phyloP scores from a whole-genome alignment of 2,797 vertebrate genomes.

The Pteropus rufus region DNA sequence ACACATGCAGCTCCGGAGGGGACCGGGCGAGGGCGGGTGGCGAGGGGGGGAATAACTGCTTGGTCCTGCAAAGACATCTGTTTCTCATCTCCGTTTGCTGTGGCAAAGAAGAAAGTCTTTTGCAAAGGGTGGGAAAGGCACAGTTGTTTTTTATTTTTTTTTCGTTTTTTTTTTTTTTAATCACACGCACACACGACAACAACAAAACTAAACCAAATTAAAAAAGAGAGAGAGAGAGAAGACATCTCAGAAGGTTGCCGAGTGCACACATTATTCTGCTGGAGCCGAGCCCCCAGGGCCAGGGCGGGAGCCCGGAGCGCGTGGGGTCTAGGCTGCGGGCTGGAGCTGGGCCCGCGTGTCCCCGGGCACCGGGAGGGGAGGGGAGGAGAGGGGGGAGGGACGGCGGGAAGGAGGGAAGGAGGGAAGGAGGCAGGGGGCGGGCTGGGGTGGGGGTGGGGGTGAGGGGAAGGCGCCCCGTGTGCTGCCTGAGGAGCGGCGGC shows the following conservation, averaged over 20 bases:
- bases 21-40: neutral
- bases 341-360: conserved; percentile 65
- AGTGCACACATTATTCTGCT: neutral
- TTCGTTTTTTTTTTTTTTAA: neutral
- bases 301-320: conserved; percentile 61
- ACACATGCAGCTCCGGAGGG: neutral
- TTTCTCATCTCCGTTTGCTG: conserved; percentile 74
- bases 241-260: conserved; percentile 46
- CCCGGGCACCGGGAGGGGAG: conserved; percentile 58
- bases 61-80: conserved; percentile 74
- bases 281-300: conserved; percentile 34
- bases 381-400: neutral
- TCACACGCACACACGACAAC: conserved; percentile 48
- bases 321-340: conserved; percentile 64
- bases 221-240: neutral
- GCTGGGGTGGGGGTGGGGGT: conserved; percentile 22
- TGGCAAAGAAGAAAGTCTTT: conserved; percentile 68
- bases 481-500: conserved; percentile 42
- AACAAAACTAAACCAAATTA: conserved; percentile 63
- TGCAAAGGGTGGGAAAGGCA: conserved; percentile 71
- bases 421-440: conserved; percentile 28
- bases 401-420: conserved; percentile 23
- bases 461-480: conserved; percentile 51
- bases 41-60: neutral
- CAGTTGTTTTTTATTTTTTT: neutral